phyloP scores from a whole-genome alignment of 2,888 invertebrate species.

The Callyntrura sp. region DNA sequence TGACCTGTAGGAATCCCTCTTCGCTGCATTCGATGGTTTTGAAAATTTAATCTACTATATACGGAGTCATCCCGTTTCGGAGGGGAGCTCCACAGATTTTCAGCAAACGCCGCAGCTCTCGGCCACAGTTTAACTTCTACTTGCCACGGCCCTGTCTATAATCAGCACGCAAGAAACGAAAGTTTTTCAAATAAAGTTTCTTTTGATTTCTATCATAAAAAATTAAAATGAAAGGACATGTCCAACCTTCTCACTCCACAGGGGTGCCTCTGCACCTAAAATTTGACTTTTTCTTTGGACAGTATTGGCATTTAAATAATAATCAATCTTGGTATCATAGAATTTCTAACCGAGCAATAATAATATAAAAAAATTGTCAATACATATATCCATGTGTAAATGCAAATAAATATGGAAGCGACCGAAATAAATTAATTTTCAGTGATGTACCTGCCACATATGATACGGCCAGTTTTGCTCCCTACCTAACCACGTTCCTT shows the following conservation, averaged over 20 bases:
- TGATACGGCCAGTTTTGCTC: slow-evolving; percentile 76
- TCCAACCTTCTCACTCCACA: slow-evolving; percentile 93
- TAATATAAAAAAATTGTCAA: too few relatives aligned
- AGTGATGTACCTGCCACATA: slow-evolving; percentile 76
- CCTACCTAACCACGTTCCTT: slow-evolving; percentile 81
- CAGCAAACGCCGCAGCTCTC: slow-evolving; percentile 92
- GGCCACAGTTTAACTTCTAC: slow-evolving; percentile 92
- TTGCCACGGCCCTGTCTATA: slow-evolving; percentile 79
- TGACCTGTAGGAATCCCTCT: slow-evolving; percentile 87
- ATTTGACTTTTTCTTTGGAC: slow-evolving; percentile 44
- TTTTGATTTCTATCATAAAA: too few relatives aligned
- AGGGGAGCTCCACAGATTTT: slow-evolving; percentile 93
- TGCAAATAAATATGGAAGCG: too few relatives aligned
- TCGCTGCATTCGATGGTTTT: slow-evolving; percentile 89
- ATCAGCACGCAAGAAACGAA: neutral
- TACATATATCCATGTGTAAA: too few relatives aligned
- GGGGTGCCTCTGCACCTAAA: slow-evolving; percentile 86
- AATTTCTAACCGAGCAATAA: too few relatives aligned
- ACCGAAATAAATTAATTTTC: neutral
- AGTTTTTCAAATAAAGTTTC: neutral
- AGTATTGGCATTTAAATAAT: neutral
- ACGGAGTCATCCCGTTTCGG: slow-evolving; percentile 76
- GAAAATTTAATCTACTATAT: slow-evolving; percentile 87
- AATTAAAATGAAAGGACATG: neutral
- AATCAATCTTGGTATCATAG: slow-evolving; percentile 15